Evolutionary conservation across 2,797 vertebrate species (phyloP).

Genomic region (Valencia hispanica): DNA sequence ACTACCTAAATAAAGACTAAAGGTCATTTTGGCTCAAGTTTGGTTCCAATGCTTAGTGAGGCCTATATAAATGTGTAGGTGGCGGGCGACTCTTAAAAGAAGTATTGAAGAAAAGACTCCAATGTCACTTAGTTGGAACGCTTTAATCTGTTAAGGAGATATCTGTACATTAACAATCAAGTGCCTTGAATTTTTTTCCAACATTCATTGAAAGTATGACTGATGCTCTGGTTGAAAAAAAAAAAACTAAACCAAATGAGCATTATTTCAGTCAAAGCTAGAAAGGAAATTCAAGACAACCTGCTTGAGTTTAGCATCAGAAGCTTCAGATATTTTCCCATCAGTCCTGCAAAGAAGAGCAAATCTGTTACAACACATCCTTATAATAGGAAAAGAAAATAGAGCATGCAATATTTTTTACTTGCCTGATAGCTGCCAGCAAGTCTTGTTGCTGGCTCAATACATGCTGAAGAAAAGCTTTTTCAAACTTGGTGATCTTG

Average conservation of each 20-base stretch:
- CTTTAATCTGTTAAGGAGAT: constrained; percentile 86
- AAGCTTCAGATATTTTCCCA: constrained; percentile 88
- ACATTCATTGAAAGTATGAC: constrained; percentile 80
- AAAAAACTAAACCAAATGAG: constrained; percentile 35
- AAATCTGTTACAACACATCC: constrained; percentile 13
- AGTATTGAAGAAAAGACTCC: neutral
- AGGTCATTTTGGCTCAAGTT: neutral
- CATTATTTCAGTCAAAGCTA: constrained; percentile 79
- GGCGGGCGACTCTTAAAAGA: too few relatives aligned
- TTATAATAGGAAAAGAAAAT: neutral
- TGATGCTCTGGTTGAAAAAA: constrained; percentile 74
- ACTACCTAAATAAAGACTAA: neutral
- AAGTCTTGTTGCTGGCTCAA: constrained; percentile 92
- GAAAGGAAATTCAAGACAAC: constrained; percentile 89
- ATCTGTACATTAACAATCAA: constrained; percentile 89
- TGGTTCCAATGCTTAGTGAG: neutral
- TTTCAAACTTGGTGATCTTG: constrained; percentile 97
- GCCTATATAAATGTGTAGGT: too few relatives aligned
- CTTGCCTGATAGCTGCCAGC: constrained; percentile 87
- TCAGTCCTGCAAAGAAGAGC: constrained; percentile 82
- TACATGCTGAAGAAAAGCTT: constrained; percentile 90
- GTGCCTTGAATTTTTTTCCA: constrained; percentile 63
- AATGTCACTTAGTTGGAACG: constrained; percentile 69
- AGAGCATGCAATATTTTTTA: neutral
- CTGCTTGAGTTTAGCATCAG: constrained; percentile 92